Base-by-base conservation (phyloP, 1,140 invertebrate genomes). In the Brachionus manjavacas region DNA sequence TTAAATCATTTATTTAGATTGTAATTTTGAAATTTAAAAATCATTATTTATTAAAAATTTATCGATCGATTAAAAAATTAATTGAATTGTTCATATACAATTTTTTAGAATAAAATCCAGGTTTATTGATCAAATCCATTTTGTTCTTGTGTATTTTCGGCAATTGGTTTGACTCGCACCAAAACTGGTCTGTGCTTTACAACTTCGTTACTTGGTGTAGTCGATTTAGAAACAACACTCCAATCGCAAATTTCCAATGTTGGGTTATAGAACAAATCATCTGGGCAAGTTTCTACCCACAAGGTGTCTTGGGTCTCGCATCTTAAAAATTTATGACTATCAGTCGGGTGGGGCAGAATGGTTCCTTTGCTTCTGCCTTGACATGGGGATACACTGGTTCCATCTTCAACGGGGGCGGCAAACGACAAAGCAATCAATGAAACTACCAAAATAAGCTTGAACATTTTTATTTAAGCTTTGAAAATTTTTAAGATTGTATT, bases 181-280 rank as follows among this genome's bases (percentile, higher is more conserved):
- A 81, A 81, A 31, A 81, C 52, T 64, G 79, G 49, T 41, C 79
- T 31, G 23, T 64, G 31, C 39, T 81, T 81, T 4, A 81, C 79
- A 64, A 81, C 25, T 60, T 64, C 23, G 23, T 12, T 81, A 31
- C 49, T 60, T 60, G 41, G 35, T 20, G 79, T 81, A 28, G 49
- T 81, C 31, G 79, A 41, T 60, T 68, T 81, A 35, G 79, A 46
- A 12, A 64, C 20, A 41, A 41, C 35, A 60, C 41, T 46, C 79
- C 79, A 81, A 35, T 81, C 79, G 28, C 79, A 81, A 20, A 64
- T 31, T 23, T 60, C 9, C 9, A 41, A 43, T 39, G 35, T 43
- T 81, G 79, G 79, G 43, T 81, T 81, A 16, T 64, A 81, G 52
- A 81, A 81, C 35, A 81, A 43, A 25, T 64, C 79, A 81, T 81